Conservation (phyloP, 2,888 invertebrate species). For the Adelognathus sp. region DNA sequence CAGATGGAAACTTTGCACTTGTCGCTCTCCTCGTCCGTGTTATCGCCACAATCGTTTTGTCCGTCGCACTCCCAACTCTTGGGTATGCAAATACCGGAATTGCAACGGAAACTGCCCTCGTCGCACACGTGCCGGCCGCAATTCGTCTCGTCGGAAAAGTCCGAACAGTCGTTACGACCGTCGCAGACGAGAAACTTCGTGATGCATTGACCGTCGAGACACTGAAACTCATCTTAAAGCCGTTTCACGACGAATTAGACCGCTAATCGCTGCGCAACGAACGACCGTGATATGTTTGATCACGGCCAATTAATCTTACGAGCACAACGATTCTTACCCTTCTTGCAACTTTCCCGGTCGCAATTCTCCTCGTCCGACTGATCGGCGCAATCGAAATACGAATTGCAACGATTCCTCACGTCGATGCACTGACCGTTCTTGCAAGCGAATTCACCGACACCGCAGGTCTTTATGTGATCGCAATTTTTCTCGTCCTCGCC, state of each 20-base stretch:
- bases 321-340: too few species aligned
- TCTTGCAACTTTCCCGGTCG: slow-evolving; percentile 64
- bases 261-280: background rate
- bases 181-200: slow-evolving; percentile 88
- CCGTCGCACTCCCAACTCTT: slow-evolving; percentile 80
- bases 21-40: slow-evolving; percentile 77
- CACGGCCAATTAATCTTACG: background rate
- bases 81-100: slow-evolving; percentile 78
- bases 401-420: slow-evolving; percentile 82
- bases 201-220: slow-evolving; percentile 87
- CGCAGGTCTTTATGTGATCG: slow-evolving; percentile 75
- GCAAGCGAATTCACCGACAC: slow-evolving; percentile 82
- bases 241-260: slow-evolving; percentile 10
- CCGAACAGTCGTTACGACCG: slow-evolving; percentile 88
- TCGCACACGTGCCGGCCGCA: slow-evolving; percentile 75
- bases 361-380: slow-evolving; percentile 84
- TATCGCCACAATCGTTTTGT: slow-evolving; percentile 75
- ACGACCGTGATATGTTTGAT: background rate
- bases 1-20: slow-evolving; percentile 71
- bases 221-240: slow-evolving; percentile 83
- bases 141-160: slow-evolving; percentile 87
- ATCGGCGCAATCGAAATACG: slow-evolving; percentile 83
- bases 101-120: slow-evolving; percentile 73
- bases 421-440: slow-evolving; percentile 82
- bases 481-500: slow-evolving; percentile 85